A percentile compares a stretch with the other conserved stretches of the same genome.
Evolutionary conservation across 2,113 vertebrate genomes (phyloP).

Genomic region (Rutilus rutilus): DNA sequence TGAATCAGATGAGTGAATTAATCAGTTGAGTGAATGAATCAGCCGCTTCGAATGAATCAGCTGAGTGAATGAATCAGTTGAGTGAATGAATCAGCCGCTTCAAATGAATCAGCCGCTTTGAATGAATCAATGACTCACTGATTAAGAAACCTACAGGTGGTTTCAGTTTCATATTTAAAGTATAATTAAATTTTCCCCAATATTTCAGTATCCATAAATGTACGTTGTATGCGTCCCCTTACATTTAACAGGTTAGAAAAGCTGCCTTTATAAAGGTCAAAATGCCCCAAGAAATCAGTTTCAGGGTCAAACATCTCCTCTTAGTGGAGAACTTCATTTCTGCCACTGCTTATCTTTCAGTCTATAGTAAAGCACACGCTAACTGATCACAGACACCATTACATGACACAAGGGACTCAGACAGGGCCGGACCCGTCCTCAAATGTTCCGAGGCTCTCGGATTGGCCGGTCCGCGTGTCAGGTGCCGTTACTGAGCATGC

Average conservation of each 20-base stretch:
- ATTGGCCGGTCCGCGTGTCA: constrained; percentile 53
- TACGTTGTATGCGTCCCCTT: too few species aligned
- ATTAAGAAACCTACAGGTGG: too few species aligned
- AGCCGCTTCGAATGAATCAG: background rate
- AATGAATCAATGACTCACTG: background rate
- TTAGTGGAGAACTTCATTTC: background rate
- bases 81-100: background rate
- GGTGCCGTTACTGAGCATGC: constrained; percentile 90
- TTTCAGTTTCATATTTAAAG: too few species aligned
- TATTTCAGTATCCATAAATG: too few species aligned
- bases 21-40: background rate
- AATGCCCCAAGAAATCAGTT: background rate
- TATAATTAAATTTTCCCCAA: too few species aligned
- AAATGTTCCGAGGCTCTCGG: too few species aligned
- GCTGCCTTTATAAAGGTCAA: background rate
- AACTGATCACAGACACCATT: background rate
- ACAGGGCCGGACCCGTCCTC: too few species aligned
- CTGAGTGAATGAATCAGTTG: background rate
- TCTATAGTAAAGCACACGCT: background rate
- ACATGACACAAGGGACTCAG: too few species aligned
- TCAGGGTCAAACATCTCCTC: background rate
- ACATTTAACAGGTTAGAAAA: background rate
- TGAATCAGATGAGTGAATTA: background rate
- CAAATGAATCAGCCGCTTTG: background rate
- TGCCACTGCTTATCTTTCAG: too few species aligned